Base-by-base conservation (phyloP, 2,113 vertebrate genomes). In the Notothenia rossii region DNA sequence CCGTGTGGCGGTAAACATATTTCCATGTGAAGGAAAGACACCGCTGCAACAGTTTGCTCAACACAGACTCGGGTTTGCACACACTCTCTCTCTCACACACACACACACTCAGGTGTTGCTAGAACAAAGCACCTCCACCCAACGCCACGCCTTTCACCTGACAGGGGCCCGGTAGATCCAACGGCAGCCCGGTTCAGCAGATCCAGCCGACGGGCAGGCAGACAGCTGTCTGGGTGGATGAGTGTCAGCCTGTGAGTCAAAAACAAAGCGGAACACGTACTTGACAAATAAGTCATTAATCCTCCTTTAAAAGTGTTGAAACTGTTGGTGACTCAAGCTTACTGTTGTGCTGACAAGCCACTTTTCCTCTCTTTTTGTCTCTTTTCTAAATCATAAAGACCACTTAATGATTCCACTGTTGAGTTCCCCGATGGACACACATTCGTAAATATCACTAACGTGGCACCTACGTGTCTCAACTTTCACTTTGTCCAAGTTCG, bases 101-200 rank as follows among this genome's bases (percentile, higher is more conserved):
- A 29, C 45, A 45, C 40, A 1, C 17, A 14, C 70, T 50, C 86
- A 91, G 90, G 88, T 90, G 70, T 43, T n/a, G 67, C 4, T 12
- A 0, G 76, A 73, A 77, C 77, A 75, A 88, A 88, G 60, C 60
- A 9, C 29, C 25, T 20, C 65, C 83, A 40, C 86, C 83, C 75
- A 45, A 43, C 3, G 75, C 67, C 92, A 89, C 93, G 79, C 93
- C 92, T 79, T 81, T 79, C 85, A 92, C 90, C 89, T 92, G 92
- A 75, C 53, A 43, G 59, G 70, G 62, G 62, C 18, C 64, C 51
- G 54, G 22, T 17, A 10, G 4, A 17, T 8, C 53, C 51, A 11
- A 53, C 61, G 9, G 56, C 48, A 49, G 22, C 49, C 25, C 65
- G 77, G 49, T 36, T 70, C 53, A 45, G 25, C 40, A 17, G 64